Evolutionary conservation across 2,797 vertebrate genomes (phyloP).

Genomic region (Enteromius unitaeniatus): DNA sequence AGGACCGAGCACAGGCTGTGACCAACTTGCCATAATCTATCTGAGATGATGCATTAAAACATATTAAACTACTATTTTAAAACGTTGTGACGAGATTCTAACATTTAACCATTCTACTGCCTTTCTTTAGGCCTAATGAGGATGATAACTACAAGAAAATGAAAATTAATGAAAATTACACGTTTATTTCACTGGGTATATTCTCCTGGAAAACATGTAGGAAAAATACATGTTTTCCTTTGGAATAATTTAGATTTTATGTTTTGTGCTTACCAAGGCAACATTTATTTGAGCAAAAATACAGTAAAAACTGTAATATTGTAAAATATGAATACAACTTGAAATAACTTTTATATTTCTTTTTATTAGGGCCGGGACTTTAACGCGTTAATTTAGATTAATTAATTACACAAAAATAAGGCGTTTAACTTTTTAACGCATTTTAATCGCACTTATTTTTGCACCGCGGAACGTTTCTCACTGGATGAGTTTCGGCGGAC

Average conservation of each 20-base stretch:
- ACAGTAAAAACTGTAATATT: not conserved
- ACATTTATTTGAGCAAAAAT: not conserved
- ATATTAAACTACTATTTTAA: not conserved
- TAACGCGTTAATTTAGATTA: too few relatives aligned
- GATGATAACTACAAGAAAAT: not conserved
- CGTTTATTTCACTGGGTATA: not conserved
- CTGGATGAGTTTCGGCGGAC: too few relatives aligned
- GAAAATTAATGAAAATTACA: slow-evolving; percentile 23
- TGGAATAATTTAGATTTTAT: not conserved
- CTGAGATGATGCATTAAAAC: not conserved
- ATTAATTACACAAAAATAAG: too few relatives aligned
- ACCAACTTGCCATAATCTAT: slow-evolving; percentile 1
- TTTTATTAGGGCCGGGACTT: too few relatives aligned
- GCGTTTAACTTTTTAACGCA: too few relatives aligned
- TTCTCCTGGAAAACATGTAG: not conserved
- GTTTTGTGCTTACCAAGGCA: not conserved
- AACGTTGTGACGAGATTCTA: not conserved
- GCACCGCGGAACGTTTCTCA: too few relatives aligned
- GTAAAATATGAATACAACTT: not conserved
- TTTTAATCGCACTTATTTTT: too few relatives aligned
- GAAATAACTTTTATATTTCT: not conserved
- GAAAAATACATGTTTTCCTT: not conserved
- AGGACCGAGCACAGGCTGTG: slow-evolving; percentile 17
- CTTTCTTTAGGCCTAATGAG: slow-evolving; percentile 3
- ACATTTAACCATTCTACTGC: slow-evolving; percentile 8